Conservation (phyloP, 2,888 invertebrate species). For the Euclidia mi region DNA sequence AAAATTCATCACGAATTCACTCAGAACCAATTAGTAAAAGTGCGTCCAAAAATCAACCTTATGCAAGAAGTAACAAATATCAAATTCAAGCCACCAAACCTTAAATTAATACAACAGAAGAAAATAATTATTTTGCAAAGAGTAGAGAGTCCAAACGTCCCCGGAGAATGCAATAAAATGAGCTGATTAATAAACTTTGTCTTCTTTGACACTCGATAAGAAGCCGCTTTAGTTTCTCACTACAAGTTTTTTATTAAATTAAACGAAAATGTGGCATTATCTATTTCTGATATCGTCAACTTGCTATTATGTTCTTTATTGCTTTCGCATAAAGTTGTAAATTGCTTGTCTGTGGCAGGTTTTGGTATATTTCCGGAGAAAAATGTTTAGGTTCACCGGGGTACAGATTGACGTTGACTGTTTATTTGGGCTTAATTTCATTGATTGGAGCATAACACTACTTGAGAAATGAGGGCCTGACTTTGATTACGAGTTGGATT, state of each 20-base stretch:
- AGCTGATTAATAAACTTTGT: constrained; percentile 45
- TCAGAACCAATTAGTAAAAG: neutral
- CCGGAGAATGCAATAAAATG: constrained; percentile 34
- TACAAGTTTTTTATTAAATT: constrained; percentile 46
- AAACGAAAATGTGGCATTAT: constrained; percentile 24
- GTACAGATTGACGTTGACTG: constrained; percentile 4
- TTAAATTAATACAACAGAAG: constrained; percentile 15
- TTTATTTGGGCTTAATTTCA: constrained; percentile 21
- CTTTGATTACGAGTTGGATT: constrained; percentile 16
- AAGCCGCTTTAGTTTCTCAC: constrained; percentile 10
- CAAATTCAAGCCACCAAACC: neutral
- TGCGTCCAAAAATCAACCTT: constrained; percentile 6
- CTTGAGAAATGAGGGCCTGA: constrained; percentile 21
- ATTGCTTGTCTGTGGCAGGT: neutral
- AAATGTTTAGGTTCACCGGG: constrained; percentile 9
- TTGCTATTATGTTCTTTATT: constrained; percentile 12
- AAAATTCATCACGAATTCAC: neutral
- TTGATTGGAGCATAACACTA: constrained; percentile 5
- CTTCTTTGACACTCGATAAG: constrained; percentile 36
- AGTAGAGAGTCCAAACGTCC: constrained; percentile 19
- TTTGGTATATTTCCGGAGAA: constrained; percentile 3
- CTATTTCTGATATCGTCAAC: constrained; percentile 7
- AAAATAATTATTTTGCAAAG: constrained; percentile 27
- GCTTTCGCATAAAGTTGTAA: neutral
- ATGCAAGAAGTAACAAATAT: neutral